These are phyloP conservation scores for Pocillopora damicornis DNA, from an alignment of 64 coral and sea anemone species.

Conservation along the genomic window DNA sequence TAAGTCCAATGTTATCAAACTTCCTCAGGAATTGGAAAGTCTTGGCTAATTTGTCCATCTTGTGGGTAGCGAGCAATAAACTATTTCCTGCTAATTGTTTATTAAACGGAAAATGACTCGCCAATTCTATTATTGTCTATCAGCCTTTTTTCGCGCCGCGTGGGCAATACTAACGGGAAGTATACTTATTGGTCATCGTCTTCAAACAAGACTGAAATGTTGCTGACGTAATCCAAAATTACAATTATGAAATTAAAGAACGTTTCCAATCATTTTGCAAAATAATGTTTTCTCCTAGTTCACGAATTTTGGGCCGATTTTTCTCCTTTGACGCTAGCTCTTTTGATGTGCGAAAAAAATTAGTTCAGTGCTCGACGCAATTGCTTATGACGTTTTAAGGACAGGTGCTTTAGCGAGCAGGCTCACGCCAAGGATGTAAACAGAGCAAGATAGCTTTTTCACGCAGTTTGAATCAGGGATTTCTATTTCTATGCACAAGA, in stretches of 20 bases:
- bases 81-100: constrained; percentile 33
- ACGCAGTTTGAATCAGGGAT: neutral
- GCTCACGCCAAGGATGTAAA: neutral
- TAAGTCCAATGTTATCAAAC: neutral
- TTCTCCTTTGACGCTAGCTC: too few relatives aligned
- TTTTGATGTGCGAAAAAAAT: too few relatives aligned
- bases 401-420: neutral
- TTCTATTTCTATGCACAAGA: neutral
- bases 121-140: constrained; percentile 5
- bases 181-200: neutral
- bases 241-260: neutral
- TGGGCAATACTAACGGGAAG: constrained; percentile 11
- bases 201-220: neutral
- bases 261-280: neutral
- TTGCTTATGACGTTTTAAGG: neutral
- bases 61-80: constrained; percentile 14
- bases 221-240: constrained; percentile 9
- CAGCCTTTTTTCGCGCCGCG: constrained; percentile 10
- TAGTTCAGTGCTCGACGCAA: neutral
- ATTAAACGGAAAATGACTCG: constrained; percentile 29
- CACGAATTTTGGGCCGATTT: too few relatives aligned
- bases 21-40: neutral
- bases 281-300: too few relatives aligned
- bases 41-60: neutral
- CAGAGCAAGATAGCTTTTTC: neutral